phyloP scores from a whole-genome alignment of 2,888 invertebrate genomes.

The Cataglyphis cursor region DNA sequence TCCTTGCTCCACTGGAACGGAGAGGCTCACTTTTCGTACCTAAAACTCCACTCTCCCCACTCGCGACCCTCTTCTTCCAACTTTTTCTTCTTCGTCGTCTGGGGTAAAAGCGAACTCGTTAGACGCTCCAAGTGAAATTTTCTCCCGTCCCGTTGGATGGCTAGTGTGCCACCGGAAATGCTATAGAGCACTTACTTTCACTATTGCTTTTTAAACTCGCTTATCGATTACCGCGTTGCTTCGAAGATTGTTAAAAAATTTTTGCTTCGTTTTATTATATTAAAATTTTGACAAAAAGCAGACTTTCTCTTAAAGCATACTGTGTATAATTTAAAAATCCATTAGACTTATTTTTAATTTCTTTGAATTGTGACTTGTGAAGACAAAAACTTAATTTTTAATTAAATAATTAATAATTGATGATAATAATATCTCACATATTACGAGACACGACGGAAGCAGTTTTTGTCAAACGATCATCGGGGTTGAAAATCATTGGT shows the following conservation, averaged over 20 bases:
- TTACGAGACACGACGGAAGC: not conserved
- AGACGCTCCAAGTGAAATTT: constrained; percentile 80
- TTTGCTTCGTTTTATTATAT: not conserved
- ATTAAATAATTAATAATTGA: not conserved
- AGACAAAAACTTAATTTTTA: not conserved
- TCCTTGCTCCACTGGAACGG: constrained; percentile 63
- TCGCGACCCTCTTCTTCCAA: constrained; percentile 73
- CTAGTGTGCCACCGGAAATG: constrained; percentile 51
- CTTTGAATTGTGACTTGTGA: not conserved
- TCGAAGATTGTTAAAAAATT: constrained; percentile 6
- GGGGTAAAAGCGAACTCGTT: constrained; percentile 83
- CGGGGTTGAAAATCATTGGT: constrained; percentile 24
- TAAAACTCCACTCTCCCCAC: constrained; percentile 74
- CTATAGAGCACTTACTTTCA: constrained; percentile 40
- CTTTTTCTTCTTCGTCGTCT: constrained; percentile 79
- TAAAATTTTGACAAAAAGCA: not conserved
- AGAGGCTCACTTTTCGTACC: constrained; percentile 76
- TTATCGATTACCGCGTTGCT: constrained; percentile 8
- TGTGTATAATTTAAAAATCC: not conserved
- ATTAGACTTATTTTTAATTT: not conserved
- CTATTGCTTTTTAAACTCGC: constrained; percentile 30
- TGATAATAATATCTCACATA: not conserved
- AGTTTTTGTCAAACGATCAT: not conserved
- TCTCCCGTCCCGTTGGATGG: constrained; percentile 53
- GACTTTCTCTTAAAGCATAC: not conserved